phyloP scores from a whole-genome alignment of 2,113 vertebrate genomes.

The Cavia porcellus region DNA sequence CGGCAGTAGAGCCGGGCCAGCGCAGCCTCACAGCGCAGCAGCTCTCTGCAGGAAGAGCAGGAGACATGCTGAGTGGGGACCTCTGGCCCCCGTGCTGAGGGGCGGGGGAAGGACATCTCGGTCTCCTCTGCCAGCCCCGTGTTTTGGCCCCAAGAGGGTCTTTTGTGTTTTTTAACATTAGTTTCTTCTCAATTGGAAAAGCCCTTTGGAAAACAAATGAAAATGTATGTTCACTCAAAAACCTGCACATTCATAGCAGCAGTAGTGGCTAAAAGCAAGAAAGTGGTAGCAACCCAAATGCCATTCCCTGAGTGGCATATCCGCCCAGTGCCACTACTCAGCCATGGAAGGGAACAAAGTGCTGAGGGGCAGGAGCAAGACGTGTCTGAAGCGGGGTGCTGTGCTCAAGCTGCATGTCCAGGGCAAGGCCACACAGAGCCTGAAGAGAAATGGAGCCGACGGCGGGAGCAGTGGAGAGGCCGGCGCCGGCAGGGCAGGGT shows the following conservation, averaged over 20 bases:
- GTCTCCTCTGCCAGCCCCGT: neutral
- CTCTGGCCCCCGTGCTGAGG: fast-evolving
- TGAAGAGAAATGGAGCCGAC: fast-evolving
- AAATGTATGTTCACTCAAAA: neutral
- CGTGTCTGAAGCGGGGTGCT: neutral
- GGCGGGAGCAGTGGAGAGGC: neutral
- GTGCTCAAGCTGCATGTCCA: neutral
- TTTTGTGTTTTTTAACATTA: neutral
- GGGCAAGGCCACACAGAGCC: too few species aligned
- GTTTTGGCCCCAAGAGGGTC: neutral
- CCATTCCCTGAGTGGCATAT: too few species aligned
- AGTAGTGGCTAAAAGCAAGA: neutral
- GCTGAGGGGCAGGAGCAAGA: neutral
- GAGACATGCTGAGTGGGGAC: fast-evolving
- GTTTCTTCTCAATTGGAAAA: neutral
- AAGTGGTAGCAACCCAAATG: neutral
- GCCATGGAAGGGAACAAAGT: neutral
- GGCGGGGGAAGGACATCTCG: neutral
- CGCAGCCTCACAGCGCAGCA: constrained; percentile 95
- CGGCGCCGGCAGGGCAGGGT: neutral
- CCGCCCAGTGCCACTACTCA: neutral
- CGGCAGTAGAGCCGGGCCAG: constrained; percentile 97
- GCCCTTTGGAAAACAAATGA: neutral
- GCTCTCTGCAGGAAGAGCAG: constrained; percentile 89
- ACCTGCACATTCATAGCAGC: neutral